Conservation (phyloP, 2,113 vertebrate species). For the Eurypyga helias region DNA sequence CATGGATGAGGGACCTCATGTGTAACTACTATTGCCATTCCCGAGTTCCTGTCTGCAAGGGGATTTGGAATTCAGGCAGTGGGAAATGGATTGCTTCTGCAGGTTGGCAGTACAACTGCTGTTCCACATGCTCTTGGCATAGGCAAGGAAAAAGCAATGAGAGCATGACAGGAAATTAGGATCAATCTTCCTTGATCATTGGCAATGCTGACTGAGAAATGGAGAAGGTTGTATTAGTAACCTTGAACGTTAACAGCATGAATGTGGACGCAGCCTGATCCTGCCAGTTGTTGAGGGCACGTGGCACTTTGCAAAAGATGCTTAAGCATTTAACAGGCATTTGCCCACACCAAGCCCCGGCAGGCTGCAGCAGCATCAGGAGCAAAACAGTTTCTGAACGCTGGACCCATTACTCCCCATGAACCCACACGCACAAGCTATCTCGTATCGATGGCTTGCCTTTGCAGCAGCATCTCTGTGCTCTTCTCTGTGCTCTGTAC, state of each 20-base stretch:
- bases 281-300: background rate
- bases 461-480: background rate
- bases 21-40: background rate
- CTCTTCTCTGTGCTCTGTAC: background rate
- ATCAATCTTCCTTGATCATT: background rate
- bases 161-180: background rate
- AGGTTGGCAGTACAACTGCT: background rate
- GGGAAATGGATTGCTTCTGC: background rate
- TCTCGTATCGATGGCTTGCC: background rate
- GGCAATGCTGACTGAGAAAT: background rate
- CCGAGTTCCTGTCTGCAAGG: background rate
- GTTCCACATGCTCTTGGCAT: background rate
- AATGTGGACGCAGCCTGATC: background rate
- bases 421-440: accelerated
- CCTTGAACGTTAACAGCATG: background rate
- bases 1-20: background rate
- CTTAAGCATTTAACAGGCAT: background rate
- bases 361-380: background rate
- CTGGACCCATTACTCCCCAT: background rate
- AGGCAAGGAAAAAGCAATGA: background rate
- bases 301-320: background rate
- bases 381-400: background rate
- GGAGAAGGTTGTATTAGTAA: background rate
- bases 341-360: background rate
- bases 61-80: background rate